A percentile compares a stretch with the other conserved stretches of the same genome.
Conservation (phyloP, 2,888 invertebrate genomes). For the Apamea epomidion region DNA sequence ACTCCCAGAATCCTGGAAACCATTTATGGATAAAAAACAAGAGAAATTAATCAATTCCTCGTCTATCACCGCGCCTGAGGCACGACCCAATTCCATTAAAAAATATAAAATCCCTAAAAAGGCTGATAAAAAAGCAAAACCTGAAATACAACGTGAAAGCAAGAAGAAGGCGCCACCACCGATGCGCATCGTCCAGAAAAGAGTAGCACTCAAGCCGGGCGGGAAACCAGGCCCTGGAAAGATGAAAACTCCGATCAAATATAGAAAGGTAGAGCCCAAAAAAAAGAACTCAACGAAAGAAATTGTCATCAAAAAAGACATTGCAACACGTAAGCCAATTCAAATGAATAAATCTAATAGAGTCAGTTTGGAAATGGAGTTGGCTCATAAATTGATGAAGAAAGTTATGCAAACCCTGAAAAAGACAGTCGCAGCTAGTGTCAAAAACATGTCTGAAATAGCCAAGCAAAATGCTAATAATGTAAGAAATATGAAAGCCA, state of each 20-base stretch:
- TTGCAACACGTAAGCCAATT: slow-evolving; percentile 59
- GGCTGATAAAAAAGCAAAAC: neutral
- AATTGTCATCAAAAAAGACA: slow-evolving; percentile 62
- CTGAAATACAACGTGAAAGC: slow-evolving; percentile 20
- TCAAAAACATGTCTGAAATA: slow-evolving; percentile 42
- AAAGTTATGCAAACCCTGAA: slow-evolving; percentile 39
- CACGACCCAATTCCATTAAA: neutral
- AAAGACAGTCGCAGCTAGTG: slow-evolving; percentile 48
- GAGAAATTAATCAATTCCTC: slow-evolving; percentile 2
- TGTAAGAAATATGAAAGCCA: slow-evolving; percentile 10
- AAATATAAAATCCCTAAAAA: neutral
- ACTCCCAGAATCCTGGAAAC: neutral
- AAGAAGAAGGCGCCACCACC: slow-evolving; percentile 24
- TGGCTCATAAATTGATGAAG: slow-evolving; percentile 69
- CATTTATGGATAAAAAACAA: neutral
- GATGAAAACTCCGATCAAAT: slow-evolving; percentile 47
- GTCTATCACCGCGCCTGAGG: neutral
- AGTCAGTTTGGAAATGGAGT: slow-evolving; percentile 41
- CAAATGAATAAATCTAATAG: slow-evolving; percentile 49
- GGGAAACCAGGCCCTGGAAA: slow-evolving; percentile 25
- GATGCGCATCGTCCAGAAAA: slow-evolving; percentile 52
- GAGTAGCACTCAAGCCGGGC: slow-evolving; percentile 3
- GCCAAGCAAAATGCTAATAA: neutral
- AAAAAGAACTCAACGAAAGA: slow-evolving; percentile 31
- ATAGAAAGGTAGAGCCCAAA: slow-evolving; percentile 20